These are phyloP conservation scores for Xestobium rufovillosum DNA, from an alignment of 2,888 invertebrate genomes.

Conservation along the genomic window DNA sequence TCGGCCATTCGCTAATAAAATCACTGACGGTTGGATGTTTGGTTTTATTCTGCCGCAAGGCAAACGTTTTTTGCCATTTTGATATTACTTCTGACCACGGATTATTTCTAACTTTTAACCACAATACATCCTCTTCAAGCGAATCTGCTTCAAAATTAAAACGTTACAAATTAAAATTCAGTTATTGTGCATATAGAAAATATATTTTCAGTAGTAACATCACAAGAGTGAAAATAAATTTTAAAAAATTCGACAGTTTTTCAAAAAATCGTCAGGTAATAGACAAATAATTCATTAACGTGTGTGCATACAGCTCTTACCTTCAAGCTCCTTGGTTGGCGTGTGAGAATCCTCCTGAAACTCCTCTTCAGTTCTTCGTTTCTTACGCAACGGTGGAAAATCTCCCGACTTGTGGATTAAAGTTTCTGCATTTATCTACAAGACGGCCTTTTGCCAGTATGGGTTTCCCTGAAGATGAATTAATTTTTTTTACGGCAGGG, in stretches of 20 bases:
- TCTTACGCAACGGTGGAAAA: slow-evolving; percentile 9
- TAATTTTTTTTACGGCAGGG: slow-evolving; percentile 15
- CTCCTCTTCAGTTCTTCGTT: slow-evolving; percentile 1
- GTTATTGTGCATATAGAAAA: too few relatives aligned
- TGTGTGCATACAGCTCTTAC: too few relatives aligned
- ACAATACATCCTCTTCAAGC: slow-evolving; percentile 5
- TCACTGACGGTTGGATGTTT: slow-evolving; percentile 6
- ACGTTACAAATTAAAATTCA: too few relatives aligned
- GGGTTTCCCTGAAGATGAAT: slow-evolving; percentile 10
- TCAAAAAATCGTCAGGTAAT: too few relatives aligned
- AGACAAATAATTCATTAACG: too few relatives aligned
- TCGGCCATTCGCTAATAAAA: slow-evolving; percentile 9
- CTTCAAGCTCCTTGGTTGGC: background rate
- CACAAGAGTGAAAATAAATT: too few relatives aligned
- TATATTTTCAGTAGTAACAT: too few relatives aligned
- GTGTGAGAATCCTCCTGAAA: too few relatives aligned
- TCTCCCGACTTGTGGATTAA: slow-evolving; percentile 14
- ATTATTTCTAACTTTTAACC: slow-evolving; percentile 11
- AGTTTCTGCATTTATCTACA: slow-evolving; percentile 18
- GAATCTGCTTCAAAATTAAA: too few relatives aligned
- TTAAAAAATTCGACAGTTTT: too few relatives aligned
- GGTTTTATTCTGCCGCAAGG: slow-evolving; percentile 3
- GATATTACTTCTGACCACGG: slow-evolving; percentile 15
- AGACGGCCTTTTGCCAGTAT: slow-evolving; percentile 16
- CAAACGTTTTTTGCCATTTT: slow-evolving; percentile 12